A percentile compares a stretch with the other conserved stretches of the same genome.
Conservation (phyloP, 2,113 vertebrate genomes). For the Cyanoramphus novaezelandiae region DNA sequence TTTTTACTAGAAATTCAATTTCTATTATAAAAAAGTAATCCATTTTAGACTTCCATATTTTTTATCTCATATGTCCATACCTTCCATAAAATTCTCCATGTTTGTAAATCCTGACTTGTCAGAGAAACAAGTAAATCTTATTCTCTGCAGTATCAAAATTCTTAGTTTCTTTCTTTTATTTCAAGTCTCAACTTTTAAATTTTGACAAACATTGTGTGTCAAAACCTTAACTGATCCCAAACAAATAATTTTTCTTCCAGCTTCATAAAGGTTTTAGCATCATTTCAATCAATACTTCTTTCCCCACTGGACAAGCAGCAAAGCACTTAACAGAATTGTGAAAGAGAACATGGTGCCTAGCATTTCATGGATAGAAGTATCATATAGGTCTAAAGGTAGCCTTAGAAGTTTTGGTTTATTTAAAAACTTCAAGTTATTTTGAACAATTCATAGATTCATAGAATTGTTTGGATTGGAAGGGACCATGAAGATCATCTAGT, state of each 20-base stretch:
- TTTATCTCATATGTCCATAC: background rate
- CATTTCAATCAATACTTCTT: background rate
- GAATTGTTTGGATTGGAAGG: background rate
- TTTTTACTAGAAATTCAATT: background rate
- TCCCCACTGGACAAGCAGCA: background rate
- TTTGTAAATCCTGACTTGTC: background rate
- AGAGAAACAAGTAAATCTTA: background rate
- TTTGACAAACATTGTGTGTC: background rate
- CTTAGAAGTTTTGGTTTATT: background rate
- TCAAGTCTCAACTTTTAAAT: background rate
- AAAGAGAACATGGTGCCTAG: background rate
- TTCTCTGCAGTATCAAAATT: background rate
- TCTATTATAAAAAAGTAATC: background rate
- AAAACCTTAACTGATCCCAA: background rate
- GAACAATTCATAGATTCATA: background rate
- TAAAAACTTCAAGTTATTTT: background rate
- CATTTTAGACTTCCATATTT: background rate
- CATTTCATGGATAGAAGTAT: background rate
- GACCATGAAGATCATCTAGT: background rate
- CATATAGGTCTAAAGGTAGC: background rate
- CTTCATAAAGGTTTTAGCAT: background rate
- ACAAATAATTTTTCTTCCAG: background rate
- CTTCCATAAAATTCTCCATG: background rate
- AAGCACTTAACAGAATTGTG: background rate
- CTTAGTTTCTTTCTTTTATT: background rate